A percentile compares a stretch with the other conserved stretches of the same genome.
phyloP scores from a whole-genome alignment of 2,797 vertebrate species.

The Ibycter americanus region DNA sequence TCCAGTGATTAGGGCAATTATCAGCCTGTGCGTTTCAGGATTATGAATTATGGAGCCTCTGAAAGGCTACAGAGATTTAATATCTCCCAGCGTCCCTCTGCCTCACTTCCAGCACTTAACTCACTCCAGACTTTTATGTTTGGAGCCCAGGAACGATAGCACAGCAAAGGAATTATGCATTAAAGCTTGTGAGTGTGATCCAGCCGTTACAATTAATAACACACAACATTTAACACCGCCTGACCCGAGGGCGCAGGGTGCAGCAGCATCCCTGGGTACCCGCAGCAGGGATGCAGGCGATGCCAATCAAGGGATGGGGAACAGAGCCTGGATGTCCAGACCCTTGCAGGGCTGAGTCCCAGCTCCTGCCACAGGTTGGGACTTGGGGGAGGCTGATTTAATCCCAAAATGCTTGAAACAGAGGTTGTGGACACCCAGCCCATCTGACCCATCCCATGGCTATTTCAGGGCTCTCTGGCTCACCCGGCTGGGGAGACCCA shows the following conservation, averaged over 20 bases:
- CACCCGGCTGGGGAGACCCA: neutral
- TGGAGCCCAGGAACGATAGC: neutral
- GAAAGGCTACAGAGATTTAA: constrained; percentile 57
- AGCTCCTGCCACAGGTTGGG: too few species aligned
- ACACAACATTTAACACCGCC: rapidly evolving
- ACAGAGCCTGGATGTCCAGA: neutral
- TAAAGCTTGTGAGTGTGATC: neutral
- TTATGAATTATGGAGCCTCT: constrained; percentile 75
- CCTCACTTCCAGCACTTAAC: neutral
- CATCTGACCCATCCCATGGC: neutral
- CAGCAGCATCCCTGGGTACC: neutral
- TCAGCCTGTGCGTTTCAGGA: constrained; percentile 70
- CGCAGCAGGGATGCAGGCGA: neutral
- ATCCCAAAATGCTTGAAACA: neutral
- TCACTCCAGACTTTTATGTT: neutral
- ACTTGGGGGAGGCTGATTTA: neutral
- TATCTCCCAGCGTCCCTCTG: neutral
- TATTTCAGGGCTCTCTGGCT: neutral
- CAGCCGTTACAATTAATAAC: neutral
- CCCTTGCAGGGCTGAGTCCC: neutral
- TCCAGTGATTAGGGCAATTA: constrained; percentile 79
- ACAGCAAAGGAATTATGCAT: neutral
- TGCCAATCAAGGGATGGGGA: neutral
- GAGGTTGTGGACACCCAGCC: neutral
- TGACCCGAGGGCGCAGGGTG: rapidly evolving